A percentile compares a stretch with the other conserved stretches of the same genome.
These are phyloP conservation scores for Aspidiotus destructor DNA, from an alignment of 2,888 invertebrate species.

Conservation along the genomic window DNA sequence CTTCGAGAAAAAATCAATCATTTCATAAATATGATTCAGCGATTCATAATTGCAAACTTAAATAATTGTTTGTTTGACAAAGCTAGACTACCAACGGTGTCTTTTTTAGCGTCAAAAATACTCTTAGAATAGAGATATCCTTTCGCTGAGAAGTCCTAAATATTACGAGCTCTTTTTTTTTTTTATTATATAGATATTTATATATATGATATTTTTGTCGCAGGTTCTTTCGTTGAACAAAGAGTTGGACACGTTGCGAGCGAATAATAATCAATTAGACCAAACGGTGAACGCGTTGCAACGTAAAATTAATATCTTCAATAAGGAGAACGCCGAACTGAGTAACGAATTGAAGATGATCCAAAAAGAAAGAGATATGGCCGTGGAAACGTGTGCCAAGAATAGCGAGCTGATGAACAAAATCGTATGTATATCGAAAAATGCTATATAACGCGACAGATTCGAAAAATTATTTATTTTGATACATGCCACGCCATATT, in stretches of 20 bases:
- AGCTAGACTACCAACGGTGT: too few relatives aligned
- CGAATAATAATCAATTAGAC: slow-evolving; percentile 21
- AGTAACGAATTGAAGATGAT: slow-evolving; percentile 9
- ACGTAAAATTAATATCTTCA: slow-evolving; percentile 20
- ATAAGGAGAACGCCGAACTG: slow-evolving; percentile 18
- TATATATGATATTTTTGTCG: neutral
- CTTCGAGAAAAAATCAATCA: too few relatives aligned
- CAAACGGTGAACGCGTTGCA: slow-evolving; percentile 15
- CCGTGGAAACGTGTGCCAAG: slow-evolving; percentile 15
- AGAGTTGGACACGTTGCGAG: slow-evolving; percentile 21
- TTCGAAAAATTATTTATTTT: too few relatives aligned
- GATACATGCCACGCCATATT: too few relatives aligned
- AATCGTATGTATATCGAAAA: slow-evolving; percentile 6
- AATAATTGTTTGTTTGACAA: too few relatives aligned
- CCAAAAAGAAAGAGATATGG: slow-evolving; percentile 19
- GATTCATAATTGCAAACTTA: too few relatives aligned
- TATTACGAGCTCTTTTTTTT: neutral
- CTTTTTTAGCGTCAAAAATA: too few relatives aligned
- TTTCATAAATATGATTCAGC: too few relatives aligned
- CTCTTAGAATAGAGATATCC: too few relatives aligned
- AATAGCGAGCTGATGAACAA: slow-evolving; percentile 6
- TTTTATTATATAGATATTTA: neutral
- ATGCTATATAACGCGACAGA: too few relatives aligned
- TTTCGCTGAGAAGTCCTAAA: too few relatives aligned
- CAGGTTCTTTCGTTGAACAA: slow-evolving; percentile 15